Percentiles rank a stretch among this genome's conserved stretches.
Conservation (phyloP, 2,113 vertebrate genomes). For the Gobio gobio region DNA sequence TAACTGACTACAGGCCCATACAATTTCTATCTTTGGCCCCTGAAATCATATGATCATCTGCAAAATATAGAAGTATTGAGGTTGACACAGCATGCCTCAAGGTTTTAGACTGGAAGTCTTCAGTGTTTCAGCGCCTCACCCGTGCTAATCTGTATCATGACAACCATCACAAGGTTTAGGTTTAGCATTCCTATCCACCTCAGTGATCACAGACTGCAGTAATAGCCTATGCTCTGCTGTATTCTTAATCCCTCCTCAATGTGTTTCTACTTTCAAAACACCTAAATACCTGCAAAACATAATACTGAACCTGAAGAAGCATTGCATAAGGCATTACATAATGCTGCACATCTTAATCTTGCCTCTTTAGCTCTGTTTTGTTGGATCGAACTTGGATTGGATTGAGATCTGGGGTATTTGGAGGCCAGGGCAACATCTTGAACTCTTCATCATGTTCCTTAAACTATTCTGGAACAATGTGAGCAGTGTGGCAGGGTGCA, state of each 20-base stretch:
- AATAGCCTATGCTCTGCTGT: neutral
- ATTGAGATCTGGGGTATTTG: too few relatives aligned
- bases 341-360: neutral
- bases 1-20: neutral
- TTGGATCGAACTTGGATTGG: too few relatives aligned
- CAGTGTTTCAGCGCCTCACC: slow-evolving; percentile 26
- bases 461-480: too few relatives aligned
- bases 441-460: too few relatives aligned
- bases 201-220: slow-evolving; percentile 37
- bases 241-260: slow-evolving; percentile 14
- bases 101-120: neutral
- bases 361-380: neutral
- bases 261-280: neutral
- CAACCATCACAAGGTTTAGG: slow-evolving; percentile 49
- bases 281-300: neutral
- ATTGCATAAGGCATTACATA: slow-evolving; percentile 20
- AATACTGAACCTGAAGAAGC: neutral
- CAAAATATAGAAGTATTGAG: slow-evolving; percentile 17
- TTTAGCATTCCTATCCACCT: slow-evolving; percentile 42
- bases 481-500: too few relatives aligned
- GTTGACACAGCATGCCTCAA: neutral
- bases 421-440: too few relatives aligned
- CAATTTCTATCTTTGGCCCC: slow-evolving; percentile 7
- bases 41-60: slow-evolving; percentile 29
- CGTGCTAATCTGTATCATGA: slow-evolving; percentile 46